Evolutionary conservation across 2,113 vertebrate genomes (phyloP).

Genomic region (Rhea pennata): DNA sequence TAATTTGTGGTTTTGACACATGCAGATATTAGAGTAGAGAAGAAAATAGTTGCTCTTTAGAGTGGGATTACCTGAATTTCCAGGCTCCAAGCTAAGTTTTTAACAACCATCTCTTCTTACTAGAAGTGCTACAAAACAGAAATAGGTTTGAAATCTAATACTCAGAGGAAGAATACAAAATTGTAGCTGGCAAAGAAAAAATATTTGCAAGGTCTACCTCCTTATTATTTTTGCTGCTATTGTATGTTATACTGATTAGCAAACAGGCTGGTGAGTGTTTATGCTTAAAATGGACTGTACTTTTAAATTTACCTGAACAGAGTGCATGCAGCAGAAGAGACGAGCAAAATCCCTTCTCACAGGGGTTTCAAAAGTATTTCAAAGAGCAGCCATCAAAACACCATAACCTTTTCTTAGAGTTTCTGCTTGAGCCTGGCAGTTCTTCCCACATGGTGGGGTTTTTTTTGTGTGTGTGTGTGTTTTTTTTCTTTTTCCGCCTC

Average conservation of each 20-base stretch:
- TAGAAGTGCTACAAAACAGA: not conserved
- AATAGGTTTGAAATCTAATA: not conserved
- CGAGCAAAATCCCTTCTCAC: not conserved
- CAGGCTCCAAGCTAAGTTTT: not conserved
- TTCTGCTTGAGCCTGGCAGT: not conserved
- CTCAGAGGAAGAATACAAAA: not conserved
- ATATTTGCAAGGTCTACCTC: not conserved
- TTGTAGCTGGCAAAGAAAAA: not conserved
- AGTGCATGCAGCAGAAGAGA: too few species aligned
- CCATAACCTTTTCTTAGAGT: not conserved
- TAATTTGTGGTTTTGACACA: not conserved
- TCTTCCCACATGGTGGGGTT: not conserved
- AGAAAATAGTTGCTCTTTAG: not conserved
- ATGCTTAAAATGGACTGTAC: not conserved
- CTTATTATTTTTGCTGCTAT: not conserved
- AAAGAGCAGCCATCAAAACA: not conserved
- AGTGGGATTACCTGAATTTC: not conserved
- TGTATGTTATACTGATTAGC: not conserved
- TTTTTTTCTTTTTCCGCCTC: not conserved
- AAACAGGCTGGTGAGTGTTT: not conserved
- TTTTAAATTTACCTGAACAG: not conserved
- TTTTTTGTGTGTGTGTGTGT: too few species aligned
- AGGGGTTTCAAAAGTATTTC: not conserved
- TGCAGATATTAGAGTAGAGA: not conserved
- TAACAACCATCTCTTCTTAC: not conserved